Evolutionary conservation across 2,797 vertebrate species (phyloP).

Genomic region (Avahi laniger): DNA sequence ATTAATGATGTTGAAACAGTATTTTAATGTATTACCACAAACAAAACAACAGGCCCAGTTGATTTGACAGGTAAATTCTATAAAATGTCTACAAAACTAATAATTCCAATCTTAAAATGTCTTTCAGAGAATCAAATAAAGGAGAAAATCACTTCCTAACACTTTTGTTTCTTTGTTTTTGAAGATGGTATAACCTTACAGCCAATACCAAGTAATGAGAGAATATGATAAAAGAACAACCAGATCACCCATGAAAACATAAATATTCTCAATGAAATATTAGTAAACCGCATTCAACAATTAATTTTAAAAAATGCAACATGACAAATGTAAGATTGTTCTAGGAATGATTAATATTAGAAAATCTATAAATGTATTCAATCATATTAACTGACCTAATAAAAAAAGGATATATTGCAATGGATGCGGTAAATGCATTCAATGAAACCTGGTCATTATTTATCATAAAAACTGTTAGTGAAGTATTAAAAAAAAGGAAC

Average conservation of each 20-base stretch:
- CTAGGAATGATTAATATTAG: background rate
- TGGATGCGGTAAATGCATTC: background rate
- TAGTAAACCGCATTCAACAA: background rate
- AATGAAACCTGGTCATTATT: background rate
- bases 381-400: background rate
- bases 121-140: background rate
- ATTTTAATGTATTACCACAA: background rate
- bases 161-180: background rate
- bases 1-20: background rate
- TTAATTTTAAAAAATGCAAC: background rate
- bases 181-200: background rate
- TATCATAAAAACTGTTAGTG: background rate
- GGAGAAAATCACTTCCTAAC: rapidly evolving
- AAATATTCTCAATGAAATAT: background rate
- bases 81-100: background rate
- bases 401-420: background rate
- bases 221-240: background rate
- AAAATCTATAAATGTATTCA: background rate
- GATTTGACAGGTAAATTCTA: background rate
- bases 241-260: background rate
- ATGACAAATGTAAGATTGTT: background rate
- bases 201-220: background rate
- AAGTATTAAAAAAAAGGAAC: background rate
- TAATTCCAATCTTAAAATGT: background rate
- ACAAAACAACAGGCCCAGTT: background rate